A percentile compares a stretch with the other conserved stretches of the same genome.
Conservation (phyloP, 2,113 vertebrate species). For the Festucalex cinctus region DNA sequence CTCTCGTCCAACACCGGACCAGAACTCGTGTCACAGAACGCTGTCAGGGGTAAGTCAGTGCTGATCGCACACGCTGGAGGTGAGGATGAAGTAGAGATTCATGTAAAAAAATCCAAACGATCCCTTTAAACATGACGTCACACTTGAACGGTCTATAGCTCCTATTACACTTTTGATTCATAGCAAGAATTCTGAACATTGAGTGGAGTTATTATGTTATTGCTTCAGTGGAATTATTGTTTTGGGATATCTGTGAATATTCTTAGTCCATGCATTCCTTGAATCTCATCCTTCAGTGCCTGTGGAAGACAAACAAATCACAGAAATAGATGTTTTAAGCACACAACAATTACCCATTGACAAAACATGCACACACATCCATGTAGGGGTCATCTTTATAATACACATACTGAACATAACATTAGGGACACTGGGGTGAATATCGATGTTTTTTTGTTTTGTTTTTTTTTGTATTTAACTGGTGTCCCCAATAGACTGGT, state of each 20-base stretch:
- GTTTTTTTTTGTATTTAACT: no score
- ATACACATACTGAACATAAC: background rate
- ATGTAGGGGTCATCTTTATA: background rate
- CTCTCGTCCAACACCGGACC: no score
- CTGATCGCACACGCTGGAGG: no score
- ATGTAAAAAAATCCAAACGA: no score
- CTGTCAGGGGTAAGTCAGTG: no score
- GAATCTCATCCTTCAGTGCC: conserved; percentile 78
- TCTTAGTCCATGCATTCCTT: conserved; percentile 77
- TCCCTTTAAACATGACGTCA: no score
- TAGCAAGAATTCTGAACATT: conserved; percentile 5
- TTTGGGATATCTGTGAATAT: conserved; percentile 76
- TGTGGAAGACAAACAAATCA: conserved; percentile 38
- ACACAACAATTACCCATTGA: background rate
- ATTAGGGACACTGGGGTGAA: background rate
- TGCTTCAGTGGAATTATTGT: conserved; percentile 36
- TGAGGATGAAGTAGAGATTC: no score
- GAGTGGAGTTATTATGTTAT: background rate
- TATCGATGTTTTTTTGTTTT: background rate
- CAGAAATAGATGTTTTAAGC: background rate
- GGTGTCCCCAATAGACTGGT: background rate
- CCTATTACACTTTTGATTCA: conserved; percentile 16
- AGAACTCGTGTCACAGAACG: no score
- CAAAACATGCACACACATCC: background rate
- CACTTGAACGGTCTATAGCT: no score